Evolutionary conservation across 2,888 invertebrate genomes (phyloP).

Genomic region (Melieria omissa): DNA sequence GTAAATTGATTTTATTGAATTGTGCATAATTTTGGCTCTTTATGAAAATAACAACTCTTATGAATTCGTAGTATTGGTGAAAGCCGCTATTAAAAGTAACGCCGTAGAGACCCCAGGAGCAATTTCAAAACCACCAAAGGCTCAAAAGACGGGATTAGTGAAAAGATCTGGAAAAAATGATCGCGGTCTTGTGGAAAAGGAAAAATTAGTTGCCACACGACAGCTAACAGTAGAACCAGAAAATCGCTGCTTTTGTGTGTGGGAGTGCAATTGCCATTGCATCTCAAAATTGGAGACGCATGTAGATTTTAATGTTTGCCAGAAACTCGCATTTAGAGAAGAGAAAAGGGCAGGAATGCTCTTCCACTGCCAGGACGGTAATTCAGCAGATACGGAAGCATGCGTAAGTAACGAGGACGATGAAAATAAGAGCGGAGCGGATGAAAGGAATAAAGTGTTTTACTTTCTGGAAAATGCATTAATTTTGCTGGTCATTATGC

Average conservation of each 20-base stretch:
- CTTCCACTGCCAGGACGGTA: slow-evolving; percentile 38
- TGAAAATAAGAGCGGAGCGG: background rate
- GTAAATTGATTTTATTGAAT: too few species aligned
- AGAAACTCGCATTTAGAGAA: slow-evolving; percentile 45
- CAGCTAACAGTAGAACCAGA: slow-evolving; percentile 51
- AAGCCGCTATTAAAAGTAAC: too few species aligned
- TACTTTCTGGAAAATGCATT: slow-evolving; percentile 37
- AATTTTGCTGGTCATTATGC: slow-evolving; percentile 41
- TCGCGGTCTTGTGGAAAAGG: too few species aligned
- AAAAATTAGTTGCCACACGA: slow-evolving; percentile 44
- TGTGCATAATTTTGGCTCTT: too few species aligned
- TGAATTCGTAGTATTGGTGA: too few species aligned
- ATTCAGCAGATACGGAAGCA: slow-evolving; percentile 37
- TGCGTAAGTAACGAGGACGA: slow-evolving; percentile 29
- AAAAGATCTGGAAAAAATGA: too few species aligned
- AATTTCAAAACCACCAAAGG: too few species aligned
- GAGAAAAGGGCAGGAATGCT: slow-evolving; percentile 52
- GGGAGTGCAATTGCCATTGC: slow-evolving; percentile 60
- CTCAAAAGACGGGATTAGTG: too few species aligned
- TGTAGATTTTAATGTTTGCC: slow-evolving; percentile 51
- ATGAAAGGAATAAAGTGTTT: slow-evolving; percentile 29
- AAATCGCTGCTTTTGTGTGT: slow-evolving; percentile 59
- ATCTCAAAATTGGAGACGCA: slow-evolving; percentile 51
- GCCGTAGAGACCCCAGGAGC: too few species aligned
- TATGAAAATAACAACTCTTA: too few species aligned